Evolutionary conservation across 1,140 invertebrate genomes (phyloP), one percentile per base, ranked within the genome.

Genomic region (Formica selysi): DNA sequence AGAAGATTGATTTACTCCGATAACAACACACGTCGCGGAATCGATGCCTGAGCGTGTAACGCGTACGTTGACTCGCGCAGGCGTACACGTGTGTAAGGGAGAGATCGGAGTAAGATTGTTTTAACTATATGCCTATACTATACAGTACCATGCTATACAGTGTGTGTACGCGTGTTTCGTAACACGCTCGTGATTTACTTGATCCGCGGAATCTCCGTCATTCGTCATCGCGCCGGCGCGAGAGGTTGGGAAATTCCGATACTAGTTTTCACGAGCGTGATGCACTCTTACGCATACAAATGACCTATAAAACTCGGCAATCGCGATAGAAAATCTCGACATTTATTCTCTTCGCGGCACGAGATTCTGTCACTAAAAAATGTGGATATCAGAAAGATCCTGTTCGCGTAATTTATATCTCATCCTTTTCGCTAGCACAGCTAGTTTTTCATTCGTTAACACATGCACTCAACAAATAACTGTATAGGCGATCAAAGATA

Each of bases 1-100:
- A 70, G n/a, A 51, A 51, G 65, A 70, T 86, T 67, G 85, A 86
- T 86, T 86, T 86, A 76, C 70, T 74, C 70, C 48, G 85, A 86
- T 86, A 84, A 68, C 84, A 57, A 59, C 65, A 54, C 79, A 32
- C 44, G 65, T 22, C n/a, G 38, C 76, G 44, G 61, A 78, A 76
- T 41, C 81, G 73, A 76, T 76, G 22, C 32, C 22, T 59, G 29
- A 51, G 41, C 41, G 38, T 54, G 19, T 32, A 48, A 73, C 51
- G 48, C 48, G 44, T 26, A 5, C 29, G 19, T n/a, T 38, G 1
- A 38, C 41, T 11, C 76, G 36, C 26, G 68, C 67, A 13, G 38
- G 10, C 38, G 32, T n/a, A n/a, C 29, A 22, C 36, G n/a, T 13
- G 29, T 36, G n/a, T 22, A 8, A 29, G 6, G 3, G 16, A 16